A percentile compares a stretch with the other conserved stretches of the same genome.
phyloP scores from a whole-genome alignment of 2,797 vertebrate species.

The Mastacembelus armatus region DNA sequence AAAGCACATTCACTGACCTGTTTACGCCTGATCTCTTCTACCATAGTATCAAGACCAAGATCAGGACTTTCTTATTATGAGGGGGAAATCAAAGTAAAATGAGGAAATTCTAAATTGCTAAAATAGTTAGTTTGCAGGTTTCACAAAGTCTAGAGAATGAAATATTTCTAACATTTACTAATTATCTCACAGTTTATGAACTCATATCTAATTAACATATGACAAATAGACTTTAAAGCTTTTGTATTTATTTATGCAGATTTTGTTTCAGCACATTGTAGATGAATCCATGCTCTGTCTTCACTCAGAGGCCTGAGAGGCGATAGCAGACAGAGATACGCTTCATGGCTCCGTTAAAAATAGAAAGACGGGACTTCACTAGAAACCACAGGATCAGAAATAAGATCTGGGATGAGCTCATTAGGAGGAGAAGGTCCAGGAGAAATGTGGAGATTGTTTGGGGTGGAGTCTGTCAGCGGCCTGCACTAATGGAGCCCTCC shows the following conservation, averaged over 20 bases:
- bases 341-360: neutral
- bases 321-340: neutral
- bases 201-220: too few relatives aligned
- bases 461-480: conserved; percentile 19
- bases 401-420: conserved; percentile 10
- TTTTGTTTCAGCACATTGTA: too few relatives aligned
- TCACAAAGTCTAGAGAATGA: too few relatives aligned
- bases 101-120: too few relatives aligned
- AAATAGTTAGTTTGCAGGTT: too few relatives aligned
- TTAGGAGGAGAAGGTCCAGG: conserved; percentile 1
- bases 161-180: too few relatives aligned
- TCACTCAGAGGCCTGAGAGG: neutral
- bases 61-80: too few relatives aligned
- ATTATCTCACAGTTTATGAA: too few relatives aligned
- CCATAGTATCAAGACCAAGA: too few relatives aligned
- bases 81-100: neutral
- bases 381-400: neutral
- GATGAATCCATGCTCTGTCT: conserved; percentile 14
- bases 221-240: too few relatives aligned
- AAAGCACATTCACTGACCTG: neutral
- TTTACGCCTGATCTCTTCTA: too few relatives aligned
- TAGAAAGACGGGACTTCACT: conserved; percentile 10
- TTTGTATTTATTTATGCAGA: too few relatives aligned
- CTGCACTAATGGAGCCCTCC: conserved; percentile 13
- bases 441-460: conserved; percentile 12